Base-by-base conservation (phyloP, 2,797 vertebrate genomes). In the Enteromius argenteus region DNA sequence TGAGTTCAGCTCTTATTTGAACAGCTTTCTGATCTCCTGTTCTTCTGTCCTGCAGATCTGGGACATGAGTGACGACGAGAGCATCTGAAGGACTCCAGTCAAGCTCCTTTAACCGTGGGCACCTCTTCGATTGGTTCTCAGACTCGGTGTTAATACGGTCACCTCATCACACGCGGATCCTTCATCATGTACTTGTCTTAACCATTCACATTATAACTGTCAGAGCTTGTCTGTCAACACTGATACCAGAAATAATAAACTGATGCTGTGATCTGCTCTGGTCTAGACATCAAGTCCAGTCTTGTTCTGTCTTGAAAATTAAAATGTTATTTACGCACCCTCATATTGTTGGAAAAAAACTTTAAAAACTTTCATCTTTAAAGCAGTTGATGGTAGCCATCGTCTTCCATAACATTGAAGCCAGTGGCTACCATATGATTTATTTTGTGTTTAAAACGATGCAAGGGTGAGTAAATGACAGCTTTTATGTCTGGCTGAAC, bases 61-160 rank as follows among this genome's bases (percentile, higher is more conserved):
- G 98, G 98, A 99, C 89, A 97, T 99, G 97, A 99, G 98, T 0
- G 98, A 99, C 8, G 98, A 99, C 4, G 98, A 99, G 92, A 98
- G 97, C 51, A 88, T 99, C 83, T 99, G 94, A 98, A 39, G 30
- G 15, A 17, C 17, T 1, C 32, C 5, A 30, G 27, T 27, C 4
- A 60, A 4, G 58, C n/a, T 58, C 56, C 53, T 56, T 23, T 56
- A 23, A 37, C 35, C 35, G 0, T 5, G 35, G 5, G 4, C 39
- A 2, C 39, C 42, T 42, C 42, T 42, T 42, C 39, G 35, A 37
- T 5, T n/a, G 19, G 7, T 30, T 51, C 23, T 58, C 11, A 53
- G 35, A n/a, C 73, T 53, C 4, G 2, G 21, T 3, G 56, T 32
- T 32, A 32, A 32, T 14, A 21, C 4, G 3, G 32, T 23, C 11